These are phyloP conservation scores for Microplitis demolitor DNA, from an alignment of 1,140 invertebrate species.

Conservation along the genomic window DNA sequence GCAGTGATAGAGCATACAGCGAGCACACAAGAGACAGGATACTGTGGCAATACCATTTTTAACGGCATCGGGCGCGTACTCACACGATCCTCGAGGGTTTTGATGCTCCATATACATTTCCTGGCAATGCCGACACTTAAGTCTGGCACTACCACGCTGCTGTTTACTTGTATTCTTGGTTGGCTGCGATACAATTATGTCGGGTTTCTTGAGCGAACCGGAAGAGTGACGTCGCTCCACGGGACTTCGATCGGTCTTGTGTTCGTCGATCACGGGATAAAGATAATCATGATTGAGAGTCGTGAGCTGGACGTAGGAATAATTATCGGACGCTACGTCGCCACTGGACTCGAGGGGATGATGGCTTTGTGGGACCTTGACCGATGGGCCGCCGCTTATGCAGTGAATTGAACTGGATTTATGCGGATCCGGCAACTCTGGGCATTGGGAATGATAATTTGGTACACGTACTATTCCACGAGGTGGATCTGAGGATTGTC, in stretches of 20 bases:
- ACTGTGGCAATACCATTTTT: slow-evolving; percentile 79
- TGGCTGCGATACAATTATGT: slow-evolving; percentile 61
- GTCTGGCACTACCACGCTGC: slow-evolving; percentile 42
- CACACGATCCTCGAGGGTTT: slow-evolving; percentile 82
- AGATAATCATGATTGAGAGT: slow-evolving; percentile 80
- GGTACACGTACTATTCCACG: slow-evolving; percentile 44
- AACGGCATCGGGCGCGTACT: slow-evolving; percentile 86
- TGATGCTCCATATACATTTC: slow-evolving; percentile 78
- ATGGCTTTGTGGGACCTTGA: slow-evolving; percentile 41
- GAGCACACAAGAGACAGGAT: slow-evolving; percentile 83
- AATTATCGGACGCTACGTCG: slow-evolving; percentile 65
- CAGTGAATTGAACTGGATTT: slow-evolving; percentile 52
- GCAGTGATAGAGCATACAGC: slow-evolving; percentile 91
- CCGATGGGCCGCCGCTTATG: slow-evolving; percentile 40
- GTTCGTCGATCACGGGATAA: slow-evolving; percentile 77
- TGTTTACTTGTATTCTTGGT: slow-evolving; percentile 45
- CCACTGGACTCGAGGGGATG: slow-evolving; percentile 45
- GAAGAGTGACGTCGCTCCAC: slow-evolving; percentile 63
- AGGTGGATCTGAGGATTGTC: slow-evolving; percentile 69
- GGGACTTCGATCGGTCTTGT: slow-evolving; percentile 50
- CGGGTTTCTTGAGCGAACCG: slow-evolving; percentile 67
- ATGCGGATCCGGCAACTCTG: slow-evolving; percentile 48
- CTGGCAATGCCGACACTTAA: slow-evolving; percentile 69
- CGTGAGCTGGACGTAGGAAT: slow-evolving; percentile 86
- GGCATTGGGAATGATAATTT: slow-evolving; percentile 51